phyloP scores from a whole-genome alignment of 2,888 invertebrate species.

The Cryptocheilus praepositus region DNA sequence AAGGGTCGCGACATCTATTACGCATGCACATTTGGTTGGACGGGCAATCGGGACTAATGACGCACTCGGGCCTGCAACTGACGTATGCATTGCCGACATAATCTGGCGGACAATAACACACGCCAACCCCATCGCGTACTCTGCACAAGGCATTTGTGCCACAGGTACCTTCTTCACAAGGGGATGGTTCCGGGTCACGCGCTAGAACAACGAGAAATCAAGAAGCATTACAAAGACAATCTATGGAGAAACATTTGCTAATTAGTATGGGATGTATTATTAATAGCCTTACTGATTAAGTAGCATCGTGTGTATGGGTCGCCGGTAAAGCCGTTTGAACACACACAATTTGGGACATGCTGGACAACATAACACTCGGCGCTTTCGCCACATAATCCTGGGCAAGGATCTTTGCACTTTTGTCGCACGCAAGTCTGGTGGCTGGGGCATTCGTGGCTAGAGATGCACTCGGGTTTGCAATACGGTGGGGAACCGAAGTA shows the following conservation, averaged over 20 bases:
- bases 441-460: conserved; percentile 84
- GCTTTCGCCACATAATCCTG: conserved; percentile 84
- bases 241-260: background rate
- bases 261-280: conserved; percentile 9
- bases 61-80: conserved; percentile 87
- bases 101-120: conserved; percentile 78
- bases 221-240: background rate
- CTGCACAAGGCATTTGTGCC: conserved; percentile 76
- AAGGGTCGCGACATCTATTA: conserved; percentile 87
- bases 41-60: conserved; percentile 80
- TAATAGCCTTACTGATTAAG: conserved; percentile 20
- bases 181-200: conserved; percentile 39
- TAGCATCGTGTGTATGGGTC: conserved; percentile 77
- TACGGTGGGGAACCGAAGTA: conserved; percentile 84
- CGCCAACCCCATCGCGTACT: conserved; percentile 81
- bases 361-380: conserved; percentile 85
- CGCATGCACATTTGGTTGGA: conserved; percentile 81
- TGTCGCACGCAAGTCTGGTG: conserved; percentile 84
- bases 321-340: conserved; percentile 74
- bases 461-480: conserved; percentile 86
- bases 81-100: conserved; percentile 83
- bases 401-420: conserved; percentile 86
- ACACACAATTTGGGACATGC: conserved; percentile 84
- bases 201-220: conserved; percentile 19
- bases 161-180: conserved; percentile 64